Evolutionary conservation across 1,140 invertebrate species (phyloP).

Genomic region (Eriocheir sinensis): DNA sequence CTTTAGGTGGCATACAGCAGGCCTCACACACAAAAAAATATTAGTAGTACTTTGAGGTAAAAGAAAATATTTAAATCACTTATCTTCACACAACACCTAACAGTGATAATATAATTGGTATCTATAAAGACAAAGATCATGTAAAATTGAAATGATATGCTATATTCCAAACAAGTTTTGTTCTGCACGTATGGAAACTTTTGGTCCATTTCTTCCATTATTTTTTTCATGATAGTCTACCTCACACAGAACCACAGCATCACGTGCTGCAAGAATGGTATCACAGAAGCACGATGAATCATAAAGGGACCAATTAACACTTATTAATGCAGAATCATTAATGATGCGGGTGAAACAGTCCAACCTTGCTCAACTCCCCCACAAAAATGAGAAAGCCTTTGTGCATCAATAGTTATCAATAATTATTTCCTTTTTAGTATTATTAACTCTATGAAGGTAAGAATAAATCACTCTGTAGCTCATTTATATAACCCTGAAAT

Average conservation of each 20-base stretch:
- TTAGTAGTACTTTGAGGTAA: neutral
- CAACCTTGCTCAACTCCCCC: neutral
- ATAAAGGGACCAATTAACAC: neutral
- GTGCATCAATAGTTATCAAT: constrained; percentile 9
- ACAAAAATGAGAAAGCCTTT: neutral
- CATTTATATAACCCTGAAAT: neutral
- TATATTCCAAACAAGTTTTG: constrained; percentile 23
- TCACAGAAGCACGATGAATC: constrained; percentile 14
- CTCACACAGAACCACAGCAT: neutral
- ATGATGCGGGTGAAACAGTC: neutral
- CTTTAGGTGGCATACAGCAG: neutral
- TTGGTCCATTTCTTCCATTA: neutral
- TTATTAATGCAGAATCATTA: neutral
- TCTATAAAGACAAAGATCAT: neutral
- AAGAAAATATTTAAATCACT: neutral
- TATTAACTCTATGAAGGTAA: neutral
- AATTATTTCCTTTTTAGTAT: neutral
- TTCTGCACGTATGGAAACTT: constrained; percentile 12
- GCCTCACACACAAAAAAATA: too few relatives aligned
- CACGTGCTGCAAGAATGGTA: neutral
- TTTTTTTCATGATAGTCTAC: constrained; percentile 3
- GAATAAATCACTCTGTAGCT: neutral
- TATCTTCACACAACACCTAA: neutral
- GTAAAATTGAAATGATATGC: constrained; percentile 26
- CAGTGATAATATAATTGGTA: too few relatives aligned